Evolutionary conservation across 2,113 vertebrate species (phyloP).

Genomic region (Nothobranchius furzeri): DNA sequence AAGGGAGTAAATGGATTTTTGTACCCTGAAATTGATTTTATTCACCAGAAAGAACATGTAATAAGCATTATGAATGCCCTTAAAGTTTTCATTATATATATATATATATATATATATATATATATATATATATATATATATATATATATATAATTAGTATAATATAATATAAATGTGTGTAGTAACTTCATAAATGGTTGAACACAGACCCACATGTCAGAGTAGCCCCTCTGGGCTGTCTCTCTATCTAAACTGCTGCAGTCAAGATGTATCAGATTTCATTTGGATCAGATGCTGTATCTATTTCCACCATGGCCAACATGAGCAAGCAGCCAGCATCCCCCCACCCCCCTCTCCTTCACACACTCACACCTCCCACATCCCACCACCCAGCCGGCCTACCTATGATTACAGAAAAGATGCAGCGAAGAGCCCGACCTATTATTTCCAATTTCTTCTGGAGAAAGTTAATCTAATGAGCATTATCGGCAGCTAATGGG

Average conservation of each 20-base stretch:
- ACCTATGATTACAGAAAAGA: conserved; percentile 58
- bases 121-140: no score
- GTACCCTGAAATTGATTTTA: background rate
- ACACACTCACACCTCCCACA: conserved; percentile 23
- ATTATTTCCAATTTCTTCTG: conserved; percentile 80
- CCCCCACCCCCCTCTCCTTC: background rate
- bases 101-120: no score
- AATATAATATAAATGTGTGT: no score
- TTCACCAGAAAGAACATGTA: background rate
- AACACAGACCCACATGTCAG: conserved; percentile 8
- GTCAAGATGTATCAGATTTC: conserved; percentile 39
- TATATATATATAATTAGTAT: no score
- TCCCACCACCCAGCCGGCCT: conserved; percentile 23
- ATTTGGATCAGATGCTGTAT: conserved; percentile 53
- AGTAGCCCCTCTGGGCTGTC: conserved; percentile 18
- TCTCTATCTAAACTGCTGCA: conserved; percentile 26
- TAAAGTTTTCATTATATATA: no score
- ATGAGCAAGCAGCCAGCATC: conserved; percentile 21
- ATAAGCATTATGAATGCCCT: no score
- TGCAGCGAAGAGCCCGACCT: conserved; percentile 45
- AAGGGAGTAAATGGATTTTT: conserved; percentile 1
- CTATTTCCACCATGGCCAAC: conserved; percentile 39
- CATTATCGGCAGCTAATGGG: conserved; percentile 83
- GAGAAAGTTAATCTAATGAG: conserved; percentile 85
- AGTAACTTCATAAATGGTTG: background rate